Base-by-base conservation (phyloP, 2,797 vertebrate species). In the Sylvia borin region DNA sequence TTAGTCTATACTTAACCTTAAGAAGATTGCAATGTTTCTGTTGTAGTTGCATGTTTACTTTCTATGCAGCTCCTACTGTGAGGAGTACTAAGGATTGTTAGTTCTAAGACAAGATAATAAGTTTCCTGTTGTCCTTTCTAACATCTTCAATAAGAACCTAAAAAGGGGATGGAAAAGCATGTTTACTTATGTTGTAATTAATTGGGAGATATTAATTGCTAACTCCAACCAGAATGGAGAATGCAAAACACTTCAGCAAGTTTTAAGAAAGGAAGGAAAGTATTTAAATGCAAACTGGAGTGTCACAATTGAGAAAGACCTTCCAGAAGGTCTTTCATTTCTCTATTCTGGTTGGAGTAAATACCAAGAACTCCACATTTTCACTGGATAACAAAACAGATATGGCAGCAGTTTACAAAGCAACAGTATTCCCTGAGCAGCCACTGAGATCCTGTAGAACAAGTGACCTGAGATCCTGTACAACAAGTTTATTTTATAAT, bases 1-100 rank as follows among this genome's bases (percentile, higher is more conserved):
- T 96, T 76, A 85, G 87, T 87, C 89, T 91, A 3, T 10, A 60
- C 83, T 79, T 75, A 78, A 77, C 51, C 36, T 54, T 72, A 60
- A 75, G 53, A 78, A 42, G 32, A 54, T n/a, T 67, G 58, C 16
- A 40, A 4, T 78, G 61, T 91, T 95, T 92, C 80, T 77, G 11
- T 26, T 38, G 9, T 29, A 75, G 55, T 20, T 82, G 60, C 45
- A 79, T 76, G 18, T 80, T 85, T 67, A 71, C 22, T 42, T 64
- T 47, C 20, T 34, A 26, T 43, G 55, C 47, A 47, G 20, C 58
- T 82, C 27, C 40, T 42, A 57, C 31, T 42, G 34, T 34, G 11
- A 83, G 34, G 15, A 84, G 10, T 45, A 70, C 36, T 42, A 32
- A 75, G 11, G 54, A 54, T 2, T 32, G 17, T 13, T 54, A 74